Conservation (phyloP, 2,113 vertebrate genomes). For the Eptesicus fuscus region DNA sequence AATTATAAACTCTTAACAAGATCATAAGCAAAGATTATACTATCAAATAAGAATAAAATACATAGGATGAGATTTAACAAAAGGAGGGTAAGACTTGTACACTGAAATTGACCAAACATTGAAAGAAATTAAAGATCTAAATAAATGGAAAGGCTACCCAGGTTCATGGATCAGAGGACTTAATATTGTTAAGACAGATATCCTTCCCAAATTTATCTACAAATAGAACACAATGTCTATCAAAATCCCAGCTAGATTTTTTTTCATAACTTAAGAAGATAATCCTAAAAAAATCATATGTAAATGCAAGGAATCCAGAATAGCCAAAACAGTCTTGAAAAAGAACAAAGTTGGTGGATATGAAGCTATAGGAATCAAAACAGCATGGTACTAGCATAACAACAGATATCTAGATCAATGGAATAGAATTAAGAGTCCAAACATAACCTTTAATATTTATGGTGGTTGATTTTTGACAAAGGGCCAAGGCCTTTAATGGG, state of each 20-base stretch:
- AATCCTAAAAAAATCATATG: background rate
- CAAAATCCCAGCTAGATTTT: slow-evolving; percentile 13
- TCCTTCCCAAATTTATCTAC: background rate
- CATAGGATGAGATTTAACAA: background rate
- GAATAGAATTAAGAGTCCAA: slow-evolving; percentile 8
- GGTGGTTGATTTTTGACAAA: background rate
- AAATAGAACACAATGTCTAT: background rate
- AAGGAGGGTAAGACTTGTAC: background rate
- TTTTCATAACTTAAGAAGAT: slow-evolving; percentile 10
- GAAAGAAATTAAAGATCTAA: slow-evolving; percentile 20
- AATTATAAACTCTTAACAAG: background rate
- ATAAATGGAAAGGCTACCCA: background rate
- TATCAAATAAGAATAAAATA: slow-evolving; percentile 16
- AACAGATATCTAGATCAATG: background rate
- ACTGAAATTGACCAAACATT: background rate
- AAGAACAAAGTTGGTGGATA: background rate
- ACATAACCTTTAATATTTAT: background rate
- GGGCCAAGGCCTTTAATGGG: background rate
- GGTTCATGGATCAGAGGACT: background rate
- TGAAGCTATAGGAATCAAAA: background rate
- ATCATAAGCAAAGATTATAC: background rate
- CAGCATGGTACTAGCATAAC: background rate
- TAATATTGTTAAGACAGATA: background rate
- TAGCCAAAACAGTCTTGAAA: background rate
- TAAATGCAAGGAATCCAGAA: background rate